phyloP scores from a whole-genome alignment of 2,888 invertebrate genomes.

The Nemotelus nigrinus region DNA sequence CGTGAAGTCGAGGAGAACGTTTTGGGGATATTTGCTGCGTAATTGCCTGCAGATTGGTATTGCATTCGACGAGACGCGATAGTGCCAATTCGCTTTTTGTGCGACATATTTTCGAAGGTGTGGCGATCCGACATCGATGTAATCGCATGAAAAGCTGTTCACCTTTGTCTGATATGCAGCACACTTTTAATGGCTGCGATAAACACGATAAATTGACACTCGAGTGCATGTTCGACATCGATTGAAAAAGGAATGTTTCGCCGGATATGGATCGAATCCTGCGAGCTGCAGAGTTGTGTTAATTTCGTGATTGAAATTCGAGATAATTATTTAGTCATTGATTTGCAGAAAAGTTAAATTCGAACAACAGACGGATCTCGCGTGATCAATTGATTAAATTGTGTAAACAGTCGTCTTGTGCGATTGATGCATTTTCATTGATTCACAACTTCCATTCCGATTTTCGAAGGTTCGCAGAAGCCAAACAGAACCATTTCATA shows the following conservation, averaged over 20 bases:
- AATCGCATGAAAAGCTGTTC: conserved; percentile 20
- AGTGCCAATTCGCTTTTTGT: conserved; percentile 23
- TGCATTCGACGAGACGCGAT: conserved; percentile 16
- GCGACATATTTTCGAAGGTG: conserved; percentile 7
- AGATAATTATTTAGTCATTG: no score
- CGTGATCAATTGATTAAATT: no score
- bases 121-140: conserved; percentile 3
- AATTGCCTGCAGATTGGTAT: conserved; percentile 15
- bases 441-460: no score
- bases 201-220: conserved; percentile 4
- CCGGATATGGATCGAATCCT: neutral
- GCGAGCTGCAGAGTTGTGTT: no score
- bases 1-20: neutral
- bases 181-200: conserved; percentile 6
- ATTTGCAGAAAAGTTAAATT: no score
- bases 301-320: no score
- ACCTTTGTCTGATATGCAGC: conserved; percentile 13
- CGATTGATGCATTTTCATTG: no score
- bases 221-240: neutral
- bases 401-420: no score
- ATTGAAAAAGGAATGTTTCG: neutral
- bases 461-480: no score
- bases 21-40: conserved; percentile 26
- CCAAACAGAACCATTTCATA: no score
- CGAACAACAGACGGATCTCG: no score